Evolutionary conservation across 1,140 invertebrate genomes (phyloP), one percentile per base, ranked within the genome.

Genomic region (Calephelis nemesis): DNA sequence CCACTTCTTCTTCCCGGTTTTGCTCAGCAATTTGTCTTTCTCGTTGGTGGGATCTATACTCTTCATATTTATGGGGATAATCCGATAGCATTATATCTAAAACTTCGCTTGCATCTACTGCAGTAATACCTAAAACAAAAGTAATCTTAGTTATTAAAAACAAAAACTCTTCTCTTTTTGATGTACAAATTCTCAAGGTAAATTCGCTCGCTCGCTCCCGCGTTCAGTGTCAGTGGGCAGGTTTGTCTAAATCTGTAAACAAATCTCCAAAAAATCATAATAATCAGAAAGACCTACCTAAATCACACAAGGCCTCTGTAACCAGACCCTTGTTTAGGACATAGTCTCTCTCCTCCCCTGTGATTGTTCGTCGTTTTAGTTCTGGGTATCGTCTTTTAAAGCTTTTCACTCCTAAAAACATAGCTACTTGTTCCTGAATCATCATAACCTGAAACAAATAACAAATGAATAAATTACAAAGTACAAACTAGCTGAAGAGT

Each of bases 311-410:
- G 19, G 96, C 95, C 91, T 99, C 98, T 30, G 96, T 96, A 1
- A 98, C 98, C 62, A 98, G 92, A 52, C 95, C 96, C 84, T 95
- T 95, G 68, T 97, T 96, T 74, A 96, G 94, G 1, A 99, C 93
- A 92, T 95, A 98, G 84, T 97, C 96, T 70, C 96, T 94, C 90
- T 99, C 98, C 76, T 97, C 96, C 91, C 97, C 96, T 64, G 98
- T 97, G 19, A 98, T 95, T 58, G 95, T 92, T 64, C 98, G 92
- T 67, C 98, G 93, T 52, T 95, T 95, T 11, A 99, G 85, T 88
- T 98, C 97, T 50, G 98, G 98, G 92, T 99, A 99, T 86, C 98
- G 97, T 73, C 98, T 93, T 88, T 98, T 98, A 85, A 99, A 99
- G 47, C 97, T 98, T 80, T 98, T 98, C 12, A 99, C 96, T 12